phyloP scores from a whole-genome alignment of 2,888 invertebrate species.

The Cheilosia vulpina region DNA sequence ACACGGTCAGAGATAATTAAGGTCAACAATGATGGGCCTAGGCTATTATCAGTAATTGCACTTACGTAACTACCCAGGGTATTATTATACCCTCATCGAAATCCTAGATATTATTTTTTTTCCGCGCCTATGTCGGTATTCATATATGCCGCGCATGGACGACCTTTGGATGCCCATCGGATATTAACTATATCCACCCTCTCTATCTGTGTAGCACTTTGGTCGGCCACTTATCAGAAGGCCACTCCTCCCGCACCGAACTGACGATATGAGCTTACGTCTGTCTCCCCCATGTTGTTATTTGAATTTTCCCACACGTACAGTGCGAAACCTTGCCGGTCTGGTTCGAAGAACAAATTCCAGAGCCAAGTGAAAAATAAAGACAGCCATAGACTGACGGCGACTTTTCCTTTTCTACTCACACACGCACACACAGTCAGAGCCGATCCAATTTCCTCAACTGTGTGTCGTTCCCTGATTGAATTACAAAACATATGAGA shows the following conservation, averaged over 20 bases:
- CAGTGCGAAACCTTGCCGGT: conserved; percentile 23
- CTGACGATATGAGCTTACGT: conserved; percentile 12
- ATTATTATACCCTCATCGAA: conserved; percentile 31
- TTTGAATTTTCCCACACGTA: conserved; percentile 56
- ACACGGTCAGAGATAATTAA: conserved; percentile 57
- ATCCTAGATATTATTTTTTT: conserved; percentile 23
- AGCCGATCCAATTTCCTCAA: conserved; percentile 56
- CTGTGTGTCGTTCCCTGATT: conserved; percentile 57
- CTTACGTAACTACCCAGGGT: conserved; percentile 36
- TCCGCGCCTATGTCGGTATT: neutral
- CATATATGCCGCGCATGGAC: conserved; percentile 6
- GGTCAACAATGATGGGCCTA: conserved; percentile 47
- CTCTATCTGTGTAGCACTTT: conserved; percentile 4
- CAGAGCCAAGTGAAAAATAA: conserved; percentile 28
- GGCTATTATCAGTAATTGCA: conserved; percentile 66
- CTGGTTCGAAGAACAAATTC: conserved; percentile 48
- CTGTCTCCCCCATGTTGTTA: conserved; percentile 11
- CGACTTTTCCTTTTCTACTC: conserved; percentile 49
- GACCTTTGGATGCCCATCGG: conserved; percentile 50
- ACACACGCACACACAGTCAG: neutral
- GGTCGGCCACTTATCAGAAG: conserved; percentile 50
- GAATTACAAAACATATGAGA: conserved; percentile 67
- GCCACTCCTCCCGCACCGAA: conserved; percentile 20
- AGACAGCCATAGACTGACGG: neutral
- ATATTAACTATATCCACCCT: conserved; percentile 37